phyloP scores from a whole-genome alignment of 1,140 invertebrate species.

The Brachionus asplanchnoidis region DNA sequence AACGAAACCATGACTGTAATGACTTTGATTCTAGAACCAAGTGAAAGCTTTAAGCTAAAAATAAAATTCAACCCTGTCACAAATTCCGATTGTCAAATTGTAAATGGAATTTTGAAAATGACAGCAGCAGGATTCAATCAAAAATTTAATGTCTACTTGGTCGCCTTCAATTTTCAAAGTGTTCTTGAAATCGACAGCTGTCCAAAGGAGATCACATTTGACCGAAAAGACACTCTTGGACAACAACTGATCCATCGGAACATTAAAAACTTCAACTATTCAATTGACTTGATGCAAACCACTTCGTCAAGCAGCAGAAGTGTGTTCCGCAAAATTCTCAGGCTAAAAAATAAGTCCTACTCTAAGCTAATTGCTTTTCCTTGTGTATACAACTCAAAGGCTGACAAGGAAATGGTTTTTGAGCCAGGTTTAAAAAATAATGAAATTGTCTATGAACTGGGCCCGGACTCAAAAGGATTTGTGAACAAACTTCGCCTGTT shows the following conservation, averaged over 20 bases:
- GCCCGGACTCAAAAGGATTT: neutral
- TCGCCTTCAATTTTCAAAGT: neutral
- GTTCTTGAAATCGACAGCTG: neutral
- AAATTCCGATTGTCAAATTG: neutral
- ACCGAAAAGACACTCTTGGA: neutral
- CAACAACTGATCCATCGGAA: neutral
- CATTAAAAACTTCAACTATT: constrained; percentile 1
- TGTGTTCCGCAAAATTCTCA: neutral
- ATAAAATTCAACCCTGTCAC: neutral
- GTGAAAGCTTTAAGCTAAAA: neutral
- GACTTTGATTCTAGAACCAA: neutral
- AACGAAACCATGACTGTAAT: neutral
- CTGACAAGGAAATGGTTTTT: neutral
- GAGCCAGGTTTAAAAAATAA: neutral
- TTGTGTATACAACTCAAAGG: neutral
- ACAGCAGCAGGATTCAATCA: neutral
- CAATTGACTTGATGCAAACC: neutral
- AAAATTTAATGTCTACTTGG: constrained; percentile 18
- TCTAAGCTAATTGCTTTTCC: neutral
- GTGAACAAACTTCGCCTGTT: neutral
- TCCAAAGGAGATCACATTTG: neutral
- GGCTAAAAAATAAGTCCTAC: neutral
- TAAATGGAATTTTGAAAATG: neutral
- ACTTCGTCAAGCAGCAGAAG: neutral
- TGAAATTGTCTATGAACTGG: neutral